A percentile compares a stretch with the other conserved stretches of the same genome.
These are phyloP conservation scores for Temnothorax longispinosus DNA, from an alignment of 1,140 invertebrate genomes.

Conservation along the genomic window DNA sequence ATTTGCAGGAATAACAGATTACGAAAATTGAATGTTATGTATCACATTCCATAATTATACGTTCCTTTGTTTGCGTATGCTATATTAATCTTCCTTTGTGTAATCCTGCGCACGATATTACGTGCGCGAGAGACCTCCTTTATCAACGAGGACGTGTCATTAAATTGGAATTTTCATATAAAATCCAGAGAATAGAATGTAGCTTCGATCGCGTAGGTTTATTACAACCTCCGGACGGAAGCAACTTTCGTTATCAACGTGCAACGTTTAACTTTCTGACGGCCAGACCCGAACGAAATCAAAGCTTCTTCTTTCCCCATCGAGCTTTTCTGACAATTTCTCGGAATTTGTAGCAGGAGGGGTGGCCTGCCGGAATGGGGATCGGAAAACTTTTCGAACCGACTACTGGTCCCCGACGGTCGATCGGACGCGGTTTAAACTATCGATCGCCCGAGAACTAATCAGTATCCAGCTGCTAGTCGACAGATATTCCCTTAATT, in stretches of 20 bases:
- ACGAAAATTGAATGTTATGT: background rate
- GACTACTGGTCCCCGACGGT: background rate
- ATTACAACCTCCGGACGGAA: slow-evolving; percentile 4
- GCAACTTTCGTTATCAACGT: slow-evolving; percentile 55
- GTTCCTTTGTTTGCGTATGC: background rate
- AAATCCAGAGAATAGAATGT: background rate
- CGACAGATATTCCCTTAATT: slow-evolving; percentile 46
- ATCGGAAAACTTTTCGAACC: slow-evolving; percentile 36
- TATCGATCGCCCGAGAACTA: slow-evolving; percentile 41
- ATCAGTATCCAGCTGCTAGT: slow-evolving; percentile 21
- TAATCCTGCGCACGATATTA: background rate
- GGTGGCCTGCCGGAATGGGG: background rate
- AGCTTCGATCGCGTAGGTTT: slow-evolving; percentile 22
- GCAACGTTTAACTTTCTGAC: slow-evolving; percentile 46
- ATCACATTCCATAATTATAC: background rate
- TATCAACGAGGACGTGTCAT: slow-evolving; percentile 36
- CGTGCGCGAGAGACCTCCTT: background rate
- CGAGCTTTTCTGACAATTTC: slow-evolving; percentile 11
- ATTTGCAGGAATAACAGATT: background rate
- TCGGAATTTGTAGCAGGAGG: slow-evolving; percentile 21
- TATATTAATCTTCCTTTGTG: slow-evolving; percentile 19
- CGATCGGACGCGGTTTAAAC: slow-evolving; percentile 28
- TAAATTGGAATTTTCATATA: slow-evolving; percentile 55
- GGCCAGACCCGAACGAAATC: background rate
- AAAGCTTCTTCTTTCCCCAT: slow-evolving; percentile 29